Base-by-base conservation (phyloP, 2,113 vertebrate species). In the Mirza zaza region DNA sequence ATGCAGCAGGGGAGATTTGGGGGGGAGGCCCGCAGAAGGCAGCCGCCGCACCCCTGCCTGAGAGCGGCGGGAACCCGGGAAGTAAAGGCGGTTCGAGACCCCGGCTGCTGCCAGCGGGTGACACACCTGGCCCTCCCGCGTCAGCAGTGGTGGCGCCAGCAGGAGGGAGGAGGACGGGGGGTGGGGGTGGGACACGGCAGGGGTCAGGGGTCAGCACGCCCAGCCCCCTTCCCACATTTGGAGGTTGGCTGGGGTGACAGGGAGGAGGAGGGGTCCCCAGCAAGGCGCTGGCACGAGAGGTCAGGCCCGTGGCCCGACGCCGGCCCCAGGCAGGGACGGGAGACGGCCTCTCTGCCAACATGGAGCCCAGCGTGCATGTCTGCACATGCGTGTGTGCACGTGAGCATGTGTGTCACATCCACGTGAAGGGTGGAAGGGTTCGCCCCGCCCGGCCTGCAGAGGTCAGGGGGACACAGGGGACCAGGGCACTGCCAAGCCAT, bases 21-120 rank as follows among this genome's bases (percentile, higher is more conserved):
- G 88, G 59, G 36, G 1, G n/a, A 27, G 39, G n/a, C 1, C 1
- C 20, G 32, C 14, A 15, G 85, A 29, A 34, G 67, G 20, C 36
- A 27, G 84, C 45, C 5, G 2, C 63, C 2, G 8, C 8, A 20
- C 42, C 36, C 85, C 61, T 59, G 29, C 0, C 1, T 8, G 70
- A 1, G 1, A 27, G 84, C 0, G 0, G 17, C 1, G 34, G 32
- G 67, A 20, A 29, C 34, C 85, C 10, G 0, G 7, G 59, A 48
- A 65, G 85, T 4, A 92, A 84, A 42, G 80, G 73, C 76, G 7
- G 63, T 42, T 67, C 10, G 2, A 34, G 65, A n/a, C 55, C 65
- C 10, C 3, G 8, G 50, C 84, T 50, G 50, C 57, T 55, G 68
- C 3, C 12, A 87, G 82, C 76, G 57, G 34, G 83, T 21, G 11